Evolutionary conservation across 2,888 invertebrate species (phyloP).

Genomic region (Cephus rjabovi): DNA sequence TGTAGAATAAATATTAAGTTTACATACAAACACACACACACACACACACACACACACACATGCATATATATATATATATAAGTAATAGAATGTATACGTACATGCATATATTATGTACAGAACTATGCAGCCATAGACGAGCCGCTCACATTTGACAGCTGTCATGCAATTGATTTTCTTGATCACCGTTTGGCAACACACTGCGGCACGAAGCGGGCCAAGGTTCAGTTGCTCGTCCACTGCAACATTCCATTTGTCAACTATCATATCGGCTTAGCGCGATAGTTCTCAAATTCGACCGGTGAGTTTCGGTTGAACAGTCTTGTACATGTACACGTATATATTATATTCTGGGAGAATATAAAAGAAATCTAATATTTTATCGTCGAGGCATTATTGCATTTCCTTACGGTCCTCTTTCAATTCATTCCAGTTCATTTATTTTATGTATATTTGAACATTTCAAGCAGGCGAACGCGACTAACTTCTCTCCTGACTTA

Average conservation of each 20-base stretch:
- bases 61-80: too few species aligned
- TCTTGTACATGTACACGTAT: conserved; percentile 18
- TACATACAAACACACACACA: conserved; percentile 23
- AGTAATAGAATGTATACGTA: background rate
- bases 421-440: background rate
- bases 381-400: conserved; percentile 25
- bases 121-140: background rate
- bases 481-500: background rate
- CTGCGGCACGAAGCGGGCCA: background rate
- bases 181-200: background rate
- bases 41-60: background rate
- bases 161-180: background rate
- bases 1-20: conserved; percentile 28
- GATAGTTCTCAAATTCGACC: background rate
- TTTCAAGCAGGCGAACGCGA: background rate
- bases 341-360: conserved; percentile 54
- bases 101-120: background rate
- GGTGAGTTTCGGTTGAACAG: background rate
- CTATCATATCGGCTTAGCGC: background rate
- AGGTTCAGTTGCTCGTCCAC: background rate
- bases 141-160: too few species aligned
- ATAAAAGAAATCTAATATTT: conserved; percentile 51
- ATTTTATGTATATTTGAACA: background rate
- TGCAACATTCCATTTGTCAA: background rate
- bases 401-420: background rate